Conservation (phyloP, 2,113 vertebrate genomes). For the Urocitellus parryii region DNA sequence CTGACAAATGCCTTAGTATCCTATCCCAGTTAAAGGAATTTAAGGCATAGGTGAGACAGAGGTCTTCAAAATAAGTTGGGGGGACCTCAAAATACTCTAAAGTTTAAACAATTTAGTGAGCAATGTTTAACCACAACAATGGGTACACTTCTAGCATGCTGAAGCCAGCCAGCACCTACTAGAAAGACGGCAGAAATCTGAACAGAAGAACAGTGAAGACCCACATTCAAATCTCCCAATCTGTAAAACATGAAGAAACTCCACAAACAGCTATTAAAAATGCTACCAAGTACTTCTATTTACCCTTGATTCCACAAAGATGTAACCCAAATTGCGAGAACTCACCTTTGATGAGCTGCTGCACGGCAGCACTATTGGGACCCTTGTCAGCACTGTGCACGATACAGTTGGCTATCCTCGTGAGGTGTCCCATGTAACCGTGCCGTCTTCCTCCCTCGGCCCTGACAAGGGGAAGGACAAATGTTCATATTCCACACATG, state of each 20-base stretch:
- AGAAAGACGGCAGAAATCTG: not conserved
- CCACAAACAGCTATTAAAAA: not conserved
- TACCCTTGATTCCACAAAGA: not conserved
- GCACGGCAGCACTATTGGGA: constrained; percentile 92
- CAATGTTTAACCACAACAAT: rapidly evolving
- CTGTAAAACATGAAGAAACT: not conserved
- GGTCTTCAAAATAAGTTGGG: not conserved
- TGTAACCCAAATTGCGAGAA: not conserved
- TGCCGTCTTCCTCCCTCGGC: constrained; percentile 95
- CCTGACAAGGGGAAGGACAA: constrained; percentile 85
- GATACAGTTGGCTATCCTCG: constrained; percentile 97
- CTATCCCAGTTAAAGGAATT: not conserved
- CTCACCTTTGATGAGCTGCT: constrained; percentile 95
- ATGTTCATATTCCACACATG: not conserved
- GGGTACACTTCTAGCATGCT: not conserved
- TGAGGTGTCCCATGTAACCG: constrained; percentile 98
- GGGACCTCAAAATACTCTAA: not conserved
- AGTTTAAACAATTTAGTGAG: not conserved
- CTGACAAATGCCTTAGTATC: not conserved
- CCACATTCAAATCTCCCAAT: not conserved
- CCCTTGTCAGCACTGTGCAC: constrained; percentile 97
- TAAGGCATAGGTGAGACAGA: not conserved
- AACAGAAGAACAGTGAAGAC: not conserved
- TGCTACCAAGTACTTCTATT: not conserved
- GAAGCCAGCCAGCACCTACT: not conserved